A percentile compares a stretch with the other conserved stretches of the same genome.
These are phyloP conservation scores for Eucera pruinosa DNA, from an alignment of 2,888 invertebrate species.

Conservation along the genomic window DNA sequence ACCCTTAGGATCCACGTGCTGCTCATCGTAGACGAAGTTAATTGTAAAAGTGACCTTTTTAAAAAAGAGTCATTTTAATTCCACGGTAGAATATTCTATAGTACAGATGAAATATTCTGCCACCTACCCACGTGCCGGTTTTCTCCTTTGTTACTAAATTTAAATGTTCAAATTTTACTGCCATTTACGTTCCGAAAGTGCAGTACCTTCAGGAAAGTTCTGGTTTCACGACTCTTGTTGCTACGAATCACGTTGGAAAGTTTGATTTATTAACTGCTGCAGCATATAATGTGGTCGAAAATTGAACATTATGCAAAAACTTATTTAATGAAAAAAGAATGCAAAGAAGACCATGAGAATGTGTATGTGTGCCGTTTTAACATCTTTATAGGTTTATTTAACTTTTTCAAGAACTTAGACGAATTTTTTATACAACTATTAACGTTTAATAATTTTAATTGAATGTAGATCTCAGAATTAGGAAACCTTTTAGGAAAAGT, in stretches of 20 bases:
- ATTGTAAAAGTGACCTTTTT: conserved; percentile 32
- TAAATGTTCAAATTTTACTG: too few species aligned
- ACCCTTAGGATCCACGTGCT: not conserved
- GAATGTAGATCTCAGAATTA: too few species aligned
- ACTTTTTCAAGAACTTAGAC: too few species aligned
- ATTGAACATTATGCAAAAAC: not conserved
- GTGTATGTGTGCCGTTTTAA: not conserved
- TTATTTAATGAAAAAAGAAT: not conserved
- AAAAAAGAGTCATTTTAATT: not conserved
- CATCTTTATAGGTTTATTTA: too few species aligned
- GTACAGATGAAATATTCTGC: not conserved
- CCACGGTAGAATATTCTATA: too few species aligned
- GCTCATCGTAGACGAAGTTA: too few species aligned
- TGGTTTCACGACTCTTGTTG: not conserved
- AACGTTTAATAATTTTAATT: too few species aligned
- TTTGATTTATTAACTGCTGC: too few species aligned
- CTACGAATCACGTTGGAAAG: too few species aligned
- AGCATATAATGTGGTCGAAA: not conserved
- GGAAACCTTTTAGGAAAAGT: too few species aligned
- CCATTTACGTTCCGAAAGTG: not conserved
- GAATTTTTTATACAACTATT: too few species aligned
- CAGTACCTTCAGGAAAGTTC: not conserved
- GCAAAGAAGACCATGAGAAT: not conserved
- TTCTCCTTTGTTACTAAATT: not conserved
- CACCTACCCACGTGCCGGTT: not conserved